These are phyloP conservation scores for Microchrysa polita DNA, from an alignment of 2,888 invertebrate species.

Conservation along the genomic window DNA sequence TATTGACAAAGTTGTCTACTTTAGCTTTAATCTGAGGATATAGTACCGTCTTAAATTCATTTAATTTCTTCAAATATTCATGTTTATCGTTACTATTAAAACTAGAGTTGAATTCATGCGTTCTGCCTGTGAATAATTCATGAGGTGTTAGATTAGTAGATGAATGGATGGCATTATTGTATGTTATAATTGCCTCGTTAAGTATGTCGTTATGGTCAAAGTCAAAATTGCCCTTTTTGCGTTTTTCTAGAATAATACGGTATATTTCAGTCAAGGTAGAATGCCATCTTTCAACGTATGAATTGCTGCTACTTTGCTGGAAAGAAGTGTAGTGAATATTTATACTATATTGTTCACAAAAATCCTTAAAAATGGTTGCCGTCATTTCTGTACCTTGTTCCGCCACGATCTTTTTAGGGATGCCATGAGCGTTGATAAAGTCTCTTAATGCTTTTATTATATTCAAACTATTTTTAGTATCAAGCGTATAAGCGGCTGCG, in stretches of 20 bases:
- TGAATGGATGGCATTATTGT: no score
- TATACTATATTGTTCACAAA: slow-evolving; percentile 46
- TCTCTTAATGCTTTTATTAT: slow-evolving; percentile 25
- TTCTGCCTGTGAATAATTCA: no score
- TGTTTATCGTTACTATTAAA: background rate
- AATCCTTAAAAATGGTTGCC: slow-evolving; percentile 48
- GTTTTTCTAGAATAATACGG: slow-evolving; percentile 46
- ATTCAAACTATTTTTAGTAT: slow-evolving; percentile 4
- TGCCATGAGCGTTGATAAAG: slow-evolving; percentile 22
- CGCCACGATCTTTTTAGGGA: slow-evolving; percentile 15
- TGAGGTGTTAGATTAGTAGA: no score
- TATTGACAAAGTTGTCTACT: no score
- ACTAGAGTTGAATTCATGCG: slow-evolving; percentile 2
- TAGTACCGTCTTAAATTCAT: no score
- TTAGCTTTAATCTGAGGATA: no score
- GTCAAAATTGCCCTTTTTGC: slow-evolving; percentile 26
- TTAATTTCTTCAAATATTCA: no score
- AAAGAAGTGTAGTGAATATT: slow-evolving; percentile 47
- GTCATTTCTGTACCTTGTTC: slow-evolving; percentile 48
- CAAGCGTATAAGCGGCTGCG: slow-evolving; percentile 30
- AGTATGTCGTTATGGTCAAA: no score
- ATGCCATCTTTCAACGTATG: slow-evolving; percentile 49
- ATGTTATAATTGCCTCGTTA: no score
- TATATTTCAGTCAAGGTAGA: slow-evolving; percentile 50
- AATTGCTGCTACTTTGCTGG: slow-evolving; percentile 48